Evolutionary conservation across 2,888 invertebrate genomes (phyloP).

Genomic region (Nysson spinosus): DNA sequence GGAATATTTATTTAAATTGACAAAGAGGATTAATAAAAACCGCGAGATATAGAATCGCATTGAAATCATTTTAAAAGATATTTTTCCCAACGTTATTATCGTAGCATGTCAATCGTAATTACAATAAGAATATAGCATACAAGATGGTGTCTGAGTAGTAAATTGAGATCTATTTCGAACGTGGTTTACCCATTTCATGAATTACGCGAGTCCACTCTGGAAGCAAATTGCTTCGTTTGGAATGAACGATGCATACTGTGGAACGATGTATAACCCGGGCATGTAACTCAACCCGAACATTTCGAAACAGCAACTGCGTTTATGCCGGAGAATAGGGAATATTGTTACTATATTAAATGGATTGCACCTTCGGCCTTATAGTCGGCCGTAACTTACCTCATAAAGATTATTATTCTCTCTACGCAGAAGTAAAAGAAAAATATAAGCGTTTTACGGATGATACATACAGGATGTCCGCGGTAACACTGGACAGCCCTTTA

Average conservation of each 20-base stretch:
- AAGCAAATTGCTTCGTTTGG: conserved; percentile 49
- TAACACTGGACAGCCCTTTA: too few relatives aligned
- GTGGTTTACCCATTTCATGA: conserved; percentile 41
- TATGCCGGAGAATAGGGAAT: conserved; percentile 8
- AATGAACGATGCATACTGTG: conserved; percentile 37
- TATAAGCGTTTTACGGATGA: too few relatives aligned
- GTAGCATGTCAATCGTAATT: neutral
- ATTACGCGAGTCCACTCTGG: conserved; percentile 40
- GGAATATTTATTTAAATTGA: too few relatives aligned
- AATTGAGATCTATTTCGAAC: conserved; percentile 43
- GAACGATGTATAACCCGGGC: conserved; percentile 25
- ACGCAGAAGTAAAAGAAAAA: too few relatives aligned
- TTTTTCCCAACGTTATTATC: too few relatives aligned
- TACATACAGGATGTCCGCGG: too few relatives aligned
- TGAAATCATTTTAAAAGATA: too few relatives aligned
- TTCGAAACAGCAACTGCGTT: conserved; percentile 18
- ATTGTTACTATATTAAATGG: conserved; percentile 15
- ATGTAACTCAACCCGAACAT: conserved; percentile 30
- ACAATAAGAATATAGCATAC: conserved; percentile 8
- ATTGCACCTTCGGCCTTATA: conserved; percentile 30
- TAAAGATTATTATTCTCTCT: neutral
- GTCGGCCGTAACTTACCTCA: too few relatives aligned
- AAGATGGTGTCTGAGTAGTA: conserved; percentile 21
- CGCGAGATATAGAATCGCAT: too few relatives aligned
- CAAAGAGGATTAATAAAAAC: too few relatives aligned